Evolutionary conservation across 2,888 invertebrate genomes (phyloP), one percentile per base, ranked within the genome.

Genomic region (Meiosimyza decipiens): DNA sequence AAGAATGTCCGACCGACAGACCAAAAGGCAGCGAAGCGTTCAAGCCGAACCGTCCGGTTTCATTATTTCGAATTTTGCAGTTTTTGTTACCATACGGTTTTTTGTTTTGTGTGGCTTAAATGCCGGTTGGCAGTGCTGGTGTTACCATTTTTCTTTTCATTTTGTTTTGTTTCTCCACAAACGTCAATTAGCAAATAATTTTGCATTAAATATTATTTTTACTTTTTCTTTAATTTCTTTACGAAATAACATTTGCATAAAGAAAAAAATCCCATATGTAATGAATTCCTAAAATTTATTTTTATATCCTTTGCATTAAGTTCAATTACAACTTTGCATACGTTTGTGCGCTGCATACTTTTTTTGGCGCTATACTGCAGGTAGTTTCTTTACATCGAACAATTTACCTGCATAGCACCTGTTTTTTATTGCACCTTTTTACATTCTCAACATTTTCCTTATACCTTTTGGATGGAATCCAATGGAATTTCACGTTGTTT

Each of bases 41-140:
- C 83, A 83, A 82, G 83, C 81, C 77, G 80, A 83, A 82, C 83
- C 83, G 83, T 83, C 83, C 83, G 82, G 83, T 83, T 83, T 64
- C 22, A 64, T 64, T 64, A 51, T 64, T 64, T 64, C 18, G 11
- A 57, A 11, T 60, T 18, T 69, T 68, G 12, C 52, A 51, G 22
- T 57, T 49, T 57, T 69, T 57, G 16, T 57, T 60, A 16, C n/a
- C 54, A 18, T 13, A 40, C 16, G 28, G 13, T 7, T 51, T n/a
- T 66, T 50, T n/a, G n/a, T n/a, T 13, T 51, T 59, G 47, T 66
- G 72, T 28, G 72, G 67, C 15, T 63, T 50, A 57, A 67, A 67
- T 33, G 69, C 69, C 69, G 69, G 62, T 18, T 55, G 49, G 50
- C 18, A 47, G 49, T 40, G 40, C 40, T 40, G 40, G 40, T 40